Evolutionary conservation across 2,888 invertebrate species (phyloP).

Genomic region (Clanis bilineata): DNA sequence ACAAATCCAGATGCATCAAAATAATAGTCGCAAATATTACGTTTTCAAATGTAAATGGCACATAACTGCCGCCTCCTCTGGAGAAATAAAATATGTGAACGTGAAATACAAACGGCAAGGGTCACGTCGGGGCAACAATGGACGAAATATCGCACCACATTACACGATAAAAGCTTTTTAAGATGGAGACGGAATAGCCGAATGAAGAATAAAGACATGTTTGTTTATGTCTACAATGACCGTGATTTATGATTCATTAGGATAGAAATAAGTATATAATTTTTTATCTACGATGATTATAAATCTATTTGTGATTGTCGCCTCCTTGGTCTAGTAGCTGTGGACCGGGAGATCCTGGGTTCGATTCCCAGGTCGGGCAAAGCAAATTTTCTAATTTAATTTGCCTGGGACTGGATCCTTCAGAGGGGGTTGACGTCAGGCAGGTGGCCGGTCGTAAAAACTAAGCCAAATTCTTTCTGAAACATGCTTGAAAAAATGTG

Average conservation of each 20-base stretch:
- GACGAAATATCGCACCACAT: constrained; percentile 43
- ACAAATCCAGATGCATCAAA: neutral
- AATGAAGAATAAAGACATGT: neutral
- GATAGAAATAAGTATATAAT: no score
- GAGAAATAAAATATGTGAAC: constrained; percentile 40
- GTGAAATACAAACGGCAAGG: constrained; percentile 47
- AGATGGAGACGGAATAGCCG: neutral
- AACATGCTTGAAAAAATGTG: no score
- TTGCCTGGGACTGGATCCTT: no score
- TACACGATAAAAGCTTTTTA: constrained; percentile 9
- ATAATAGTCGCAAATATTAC: neutral
- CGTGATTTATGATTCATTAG: neutral
- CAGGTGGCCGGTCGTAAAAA: no score
- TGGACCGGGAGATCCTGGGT: no score
- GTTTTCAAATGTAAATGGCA: neutral
- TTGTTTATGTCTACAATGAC: neutral
- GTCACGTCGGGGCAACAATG: constrained; percentile 55
- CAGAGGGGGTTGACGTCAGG: no score
- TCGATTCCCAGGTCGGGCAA: no score
- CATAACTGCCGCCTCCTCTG: constrained; percentile 24
- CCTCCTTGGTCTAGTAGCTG: no score
- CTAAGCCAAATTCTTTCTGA: no score
- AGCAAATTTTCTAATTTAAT: no score
- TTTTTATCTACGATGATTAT: no score
- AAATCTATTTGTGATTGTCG: no score